Conservation (phyloP, 1,140 invertebrate species). For the Dreissena polymorpha region DNA sequence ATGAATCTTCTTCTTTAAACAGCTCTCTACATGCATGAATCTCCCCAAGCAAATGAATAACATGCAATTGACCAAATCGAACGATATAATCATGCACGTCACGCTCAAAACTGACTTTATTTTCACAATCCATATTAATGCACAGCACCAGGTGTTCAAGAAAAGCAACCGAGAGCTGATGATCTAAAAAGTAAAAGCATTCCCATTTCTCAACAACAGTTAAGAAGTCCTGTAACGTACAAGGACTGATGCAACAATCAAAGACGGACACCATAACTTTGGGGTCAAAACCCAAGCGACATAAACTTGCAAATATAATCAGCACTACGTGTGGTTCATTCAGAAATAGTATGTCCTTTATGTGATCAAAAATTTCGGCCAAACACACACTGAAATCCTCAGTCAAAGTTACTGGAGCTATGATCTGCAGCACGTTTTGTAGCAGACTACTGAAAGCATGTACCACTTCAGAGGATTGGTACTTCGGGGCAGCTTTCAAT, state of each 20-base stretch:
- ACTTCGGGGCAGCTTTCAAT: not conserved
- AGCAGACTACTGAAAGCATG: not conserved
- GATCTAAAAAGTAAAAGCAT: constrained; percentile 8
- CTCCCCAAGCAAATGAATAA: not conserved
- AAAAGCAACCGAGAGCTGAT: not conserved
- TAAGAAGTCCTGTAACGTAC: not conserved
- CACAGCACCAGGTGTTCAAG: not conserved
- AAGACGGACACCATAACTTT: not conserved
- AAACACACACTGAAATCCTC: not conserved
- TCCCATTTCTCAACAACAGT: constrained; percentile 14
- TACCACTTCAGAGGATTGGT: not conserved
- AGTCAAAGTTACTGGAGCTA: not conserved
- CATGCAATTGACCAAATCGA: no score
- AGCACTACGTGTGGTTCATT: not conserved
- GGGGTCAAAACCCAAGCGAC: not conserved
- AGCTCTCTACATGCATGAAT: not conserved
- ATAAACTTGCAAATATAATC: not conserved
- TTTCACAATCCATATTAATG: no score
- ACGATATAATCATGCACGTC: no score
- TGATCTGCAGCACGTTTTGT: not conserved
- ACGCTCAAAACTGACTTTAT: no score
- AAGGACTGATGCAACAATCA: not conserved
- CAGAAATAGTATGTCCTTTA: no score
- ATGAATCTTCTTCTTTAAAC: not conserved
- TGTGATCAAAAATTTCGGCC: not conserved